Conservation (phyloP, 2,797 vertebrate genomes). For the Parambassis ranga region DNA sequence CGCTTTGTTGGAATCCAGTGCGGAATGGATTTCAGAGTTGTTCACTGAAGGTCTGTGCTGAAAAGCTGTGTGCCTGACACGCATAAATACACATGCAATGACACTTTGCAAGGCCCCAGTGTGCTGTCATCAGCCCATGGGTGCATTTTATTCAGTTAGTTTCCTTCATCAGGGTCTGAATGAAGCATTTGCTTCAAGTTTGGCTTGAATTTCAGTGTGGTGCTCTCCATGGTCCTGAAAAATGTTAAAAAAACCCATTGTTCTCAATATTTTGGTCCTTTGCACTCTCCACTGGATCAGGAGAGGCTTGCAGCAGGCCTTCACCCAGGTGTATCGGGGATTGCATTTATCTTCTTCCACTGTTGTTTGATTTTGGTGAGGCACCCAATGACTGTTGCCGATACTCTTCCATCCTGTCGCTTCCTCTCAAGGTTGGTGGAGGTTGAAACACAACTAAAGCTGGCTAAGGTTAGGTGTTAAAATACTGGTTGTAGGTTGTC, state of each 20-base stretch:
- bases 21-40: constrained; percentile 23
- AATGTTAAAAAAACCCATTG: constrained; percentile 17
- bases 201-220: neutral
- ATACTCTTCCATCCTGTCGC: no score
- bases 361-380: no score
- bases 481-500: no score
- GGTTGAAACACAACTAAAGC: no score
- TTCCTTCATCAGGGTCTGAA: constrained; percentile 3
- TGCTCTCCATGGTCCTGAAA: constrained; percentile 39
- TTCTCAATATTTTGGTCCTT: neutral
- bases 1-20: constrained; percentile 27
- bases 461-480: no score
- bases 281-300: no score
- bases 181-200: neutral
- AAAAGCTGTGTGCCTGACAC: constrained; percentile 24
- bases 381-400: no score
- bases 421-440: no score
- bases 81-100: constrained; percentile 37
- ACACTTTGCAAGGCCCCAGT: constrained; percentile 8
- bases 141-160: constrained; percentile 28
- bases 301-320: no score
- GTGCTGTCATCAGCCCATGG: constrained; percentile 3
- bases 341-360: no score
- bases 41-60: constrained; percentile 11
- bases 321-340: no score